phyloP scores from a whole-genome alignment of 2,113 vertebrate species.

The Limanda limanda region DNA sequence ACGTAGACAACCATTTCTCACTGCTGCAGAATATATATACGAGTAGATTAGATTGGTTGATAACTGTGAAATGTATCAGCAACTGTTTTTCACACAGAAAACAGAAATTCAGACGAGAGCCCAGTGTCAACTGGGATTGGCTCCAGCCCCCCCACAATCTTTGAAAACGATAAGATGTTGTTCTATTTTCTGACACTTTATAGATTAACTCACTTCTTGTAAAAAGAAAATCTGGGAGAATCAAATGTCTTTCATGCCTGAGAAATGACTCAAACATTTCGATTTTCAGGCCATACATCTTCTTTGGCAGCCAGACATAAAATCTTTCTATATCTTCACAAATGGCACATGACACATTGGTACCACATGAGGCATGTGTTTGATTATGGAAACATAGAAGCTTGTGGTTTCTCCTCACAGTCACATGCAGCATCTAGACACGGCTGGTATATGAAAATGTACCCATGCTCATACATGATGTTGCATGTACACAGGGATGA shows the following conservation, averaged over 20 bases:
- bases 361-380: background rate
- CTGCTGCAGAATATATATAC: background rate
- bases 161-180: too few relatives aligned
- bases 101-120: background rate
- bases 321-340: background rate
- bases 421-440: background rate
- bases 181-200: too few relatives aligned
- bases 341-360: background rate
- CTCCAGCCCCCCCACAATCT: too few relatives aligned
- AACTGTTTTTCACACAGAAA: too few relatives aligned
- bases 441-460: background rate
- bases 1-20: background rate
- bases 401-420: background rate
- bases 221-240: too few relatives aligned
- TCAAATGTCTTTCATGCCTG: too few relatives aligned
- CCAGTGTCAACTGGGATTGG: too few relatives aligned
- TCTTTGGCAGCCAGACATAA: background rate
- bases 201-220: too few relatives aligned
- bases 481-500: too few relatives aligned
- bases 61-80: too few relatives aligned
- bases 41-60: background rate
- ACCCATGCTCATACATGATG: background rate
- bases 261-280: too few relatives aligned
- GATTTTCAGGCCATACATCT: background rate
- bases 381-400: background rate